Conservation (phyloP, 2,113 vertebrate species). For the Megaleporinus macrocephalus region DNA sequence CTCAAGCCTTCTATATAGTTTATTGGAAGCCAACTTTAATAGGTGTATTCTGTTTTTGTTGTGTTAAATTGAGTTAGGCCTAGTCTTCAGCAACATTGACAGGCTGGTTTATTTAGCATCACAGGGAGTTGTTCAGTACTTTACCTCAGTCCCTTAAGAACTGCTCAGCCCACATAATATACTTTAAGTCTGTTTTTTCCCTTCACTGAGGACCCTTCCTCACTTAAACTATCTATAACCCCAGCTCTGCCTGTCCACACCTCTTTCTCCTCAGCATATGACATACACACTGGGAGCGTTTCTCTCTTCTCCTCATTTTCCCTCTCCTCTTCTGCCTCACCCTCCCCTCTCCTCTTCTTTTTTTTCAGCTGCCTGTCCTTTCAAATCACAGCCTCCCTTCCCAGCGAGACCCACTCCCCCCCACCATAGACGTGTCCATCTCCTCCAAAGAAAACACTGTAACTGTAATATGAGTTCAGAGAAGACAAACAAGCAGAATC, state of each 20-base stretch:
- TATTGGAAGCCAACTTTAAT: too few relatives aligned
- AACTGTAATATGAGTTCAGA: slow-evolving; percentile 47
- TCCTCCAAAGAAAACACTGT: slow-evolving; percentile 51
- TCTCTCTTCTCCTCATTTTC: background rate
- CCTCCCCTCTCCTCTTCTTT: background rate
- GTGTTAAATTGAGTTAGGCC: background rate
- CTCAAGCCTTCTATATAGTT: too few relatives aligned
- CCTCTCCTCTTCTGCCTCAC: background rate
- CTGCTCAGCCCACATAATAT: background rate
- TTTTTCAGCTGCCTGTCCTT: slow-evolving; percentile 11
- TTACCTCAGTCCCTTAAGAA: background rate
- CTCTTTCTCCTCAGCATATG: background rate
- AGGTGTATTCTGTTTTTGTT: too few relatives aligned
- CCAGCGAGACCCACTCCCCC: slow-evolving; percentile 14
- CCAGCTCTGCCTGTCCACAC: background rate
- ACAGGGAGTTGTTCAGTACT: background rate
- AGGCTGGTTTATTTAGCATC: background rate
- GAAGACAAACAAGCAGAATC: slow-evolving; percentile 21
- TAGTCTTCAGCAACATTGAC: background rate
- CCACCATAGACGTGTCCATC: slow-evolving; percentile 30
- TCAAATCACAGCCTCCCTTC: slow-evolving; percentile 24
- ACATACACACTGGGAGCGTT: background rate
- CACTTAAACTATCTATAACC: slow-evolving; percentile 13
- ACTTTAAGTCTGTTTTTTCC: slow-evolving; percentile 15
- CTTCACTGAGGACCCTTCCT: background rate